phyloP scores from a whole-genome alignment of 2,113 vertebrate species.

The Sylvilagus bachmani region DNA sequence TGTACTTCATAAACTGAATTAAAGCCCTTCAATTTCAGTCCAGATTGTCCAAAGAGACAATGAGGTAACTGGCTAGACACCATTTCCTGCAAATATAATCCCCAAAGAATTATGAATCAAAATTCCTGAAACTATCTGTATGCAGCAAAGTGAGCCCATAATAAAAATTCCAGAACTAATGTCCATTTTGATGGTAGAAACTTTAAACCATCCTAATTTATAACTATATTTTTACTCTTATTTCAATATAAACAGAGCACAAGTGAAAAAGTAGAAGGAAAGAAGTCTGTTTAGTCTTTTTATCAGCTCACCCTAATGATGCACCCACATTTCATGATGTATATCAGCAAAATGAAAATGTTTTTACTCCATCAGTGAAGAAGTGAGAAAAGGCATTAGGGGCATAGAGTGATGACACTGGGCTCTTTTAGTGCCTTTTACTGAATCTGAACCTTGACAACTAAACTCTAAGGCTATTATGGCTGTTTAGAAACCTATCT shows the following conservation, averaged over 20 bases:
- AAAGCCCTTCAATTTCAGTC: conserved; percentile 55
- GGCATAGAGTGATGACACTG: background rate
- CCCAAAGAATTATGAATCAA: conserved; percentile 79
- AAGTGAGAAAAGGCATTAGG: background rate
- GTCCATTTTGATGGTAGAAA: conserved; percentile 57
- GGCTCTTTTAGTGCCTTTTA: background rate
- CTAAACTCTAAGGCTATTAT: background rate
- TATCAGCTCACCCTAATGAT: background rate
- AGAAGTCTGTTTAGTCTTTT: background rate
- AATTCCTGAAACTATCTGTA: conserved; percentile 72
- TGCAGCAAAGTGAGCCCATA: conserved; percentile 58
- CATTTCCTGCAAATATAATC: conserved; percentile 78
- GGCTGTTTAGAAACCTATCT: background rate
- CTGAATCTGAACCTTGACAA: conserved; percentile 1
- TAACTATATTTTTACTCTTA: conserved; percentile 29
- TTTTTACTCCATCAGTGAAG: conserved; percentile 17
- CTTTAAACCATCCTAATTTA: conserved; percentile 53
- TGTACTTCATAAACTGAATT: conserved; percentile 26
- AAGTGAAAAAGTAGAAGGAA: background rate
- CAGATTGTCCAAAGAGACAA: conserved; percentile 74
- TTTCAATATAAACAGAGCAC: conserved; percentile 7
- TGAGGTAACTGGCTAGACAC: conserved; percentile 81
- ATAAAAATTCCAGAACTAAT: conserved; percentile 70
- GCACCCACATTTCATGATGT: background rate
- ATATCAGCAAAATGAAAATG: background rate